Conservation (phyloP, 2,113 vertebrate species). For the Speoplatyrhinus poulsoni region DNA sequence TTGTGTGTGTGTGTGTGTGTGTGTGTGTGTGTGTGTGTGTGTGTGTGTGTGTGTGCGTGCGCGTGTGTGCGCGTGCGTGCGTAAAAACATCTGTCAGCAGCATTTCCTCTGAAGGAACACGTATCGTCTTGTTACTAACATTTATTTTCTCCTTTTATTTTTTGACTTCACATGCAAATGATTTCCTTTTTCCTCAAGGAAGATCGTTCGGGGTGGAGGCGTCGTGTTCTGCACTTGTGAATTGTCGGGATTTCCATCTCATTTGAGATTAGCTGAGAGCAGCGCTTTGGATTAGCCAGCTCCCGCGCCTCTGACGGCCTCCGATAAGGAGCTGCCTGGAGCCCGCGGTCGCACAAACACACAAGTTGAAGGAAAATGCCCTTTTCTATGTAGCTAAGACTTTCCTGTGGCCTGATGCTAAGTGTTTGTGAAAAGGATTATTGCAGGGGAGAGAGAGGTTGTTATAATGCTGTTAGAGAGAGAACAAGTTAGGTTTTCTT, state of each 20-base stretch:
- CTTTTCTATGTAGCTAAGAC: slow-evolving; percentile 64
- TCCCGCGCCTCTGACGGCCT: slow-evolving; percentile 51
- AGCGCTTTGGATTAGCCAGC: slow-evolving; percentile 67
- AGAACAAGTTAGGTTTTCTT: slow-evolving; percentile 15
- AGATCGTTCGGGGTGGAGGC: slow-evolving; percentile 38
- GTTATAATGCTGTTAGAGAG: neutral
- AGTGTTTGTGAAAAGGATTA: slow-evolving; percentile 63
- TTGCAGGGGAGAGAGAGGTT: slow-evolving; percentile 13
- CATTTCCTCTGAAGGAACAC: slow-evolving; percentile 13
- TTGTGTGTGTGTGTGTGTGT: too few species aligned
- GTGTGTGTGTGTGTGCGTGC: neutral
- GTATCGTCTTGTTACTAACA: slow-evolving; percentile 14
- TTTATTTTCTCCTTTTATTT: slow-evolving; percentile 8
- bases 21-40: neutral
- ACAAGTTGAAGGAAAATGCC: slow-evolving; percentile 59
- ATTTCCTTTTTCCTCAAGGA: slow-evolving; percentile 33
- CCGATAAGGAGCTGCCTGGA: slow-evolving; percentile 63
- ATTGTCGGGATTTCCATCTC: slow-evolving; percentile 74
- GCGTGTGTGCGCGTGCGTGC: neutral
- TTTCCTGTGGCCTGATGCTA: slow-evolving; percentile 51
- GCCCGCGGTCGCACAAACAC: slow-evolving; percentile 49
- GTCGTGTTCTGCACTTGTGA: slow-evolving; percentile 56
- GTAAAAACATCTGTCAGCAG: neutral
- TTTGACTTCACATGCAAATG: slow-evolving; percentile 33
- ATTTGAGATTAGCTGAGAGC: slow-evolving; percentile 74